Conservation (phyloP, 1,140 invertebrate species). For the Drosophila orosa region DNA sequence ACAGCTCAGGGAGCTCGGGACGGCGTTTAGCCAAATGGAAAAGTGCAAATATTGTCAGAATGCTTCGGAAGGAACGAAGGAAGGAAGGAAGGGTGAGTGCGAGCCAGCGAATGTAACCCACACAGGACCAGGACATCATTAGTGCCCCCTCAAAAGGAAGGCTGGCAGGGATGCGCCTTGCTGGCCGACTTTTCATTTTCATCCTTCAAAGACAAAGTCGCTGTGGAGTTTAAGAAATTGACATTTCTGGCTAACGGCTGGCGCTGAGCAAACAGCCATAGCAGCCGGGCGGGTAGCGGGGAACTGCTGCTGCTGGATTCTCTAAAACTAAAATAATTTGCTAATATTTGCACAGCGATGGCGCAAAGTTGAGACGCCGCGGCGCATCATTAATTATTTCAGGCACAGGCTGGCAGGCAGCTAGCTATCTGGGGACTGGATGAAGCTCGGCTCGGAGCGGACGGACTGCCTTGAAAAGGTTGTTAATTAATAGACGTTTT, state of each 20-base stretch:
- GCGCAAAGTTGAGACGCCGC: slow-evolving; percentile 62
- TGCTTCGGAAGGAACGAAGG: background rate
- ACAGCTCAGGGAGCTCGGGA: slow-evolving; percentile 41
- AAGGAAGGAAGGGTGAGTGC: slow-evolving; percentile 23
- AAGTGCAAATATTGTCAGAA: slow-evolving; percentile 78
- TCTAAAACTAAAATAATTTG: slow-evolving; percentile 83
- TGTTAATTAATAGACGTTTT: slow-evolving; percentile 75
- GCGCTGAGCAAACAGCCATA: slow-evolving; percentile 2
- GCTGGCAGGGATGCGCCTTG: slow-evolving; percentile 15
- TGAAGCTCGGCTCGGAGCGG: slow-evolving; percentile 29
- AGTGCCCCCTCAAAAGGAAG: slow-evolving; percentile 49
- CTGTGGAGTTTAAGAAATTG: slow-evolving; percentile 53
- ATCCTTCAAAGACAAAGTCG: slow-evolving; percentile 47
- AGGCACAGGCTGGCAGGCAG: slow-evolving; percentile 49
- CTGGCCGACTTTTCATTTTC: slow-evolving; percentile 36
- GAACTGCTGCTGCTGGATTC: slow-evolving; percentile 41
- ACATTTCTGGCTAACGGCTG: slow-evolving; percentile 54
- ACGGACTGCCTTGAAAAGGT: slow-evolving; percentile 40
- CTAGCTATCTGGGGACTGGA: slow-evolving; percentile 32
- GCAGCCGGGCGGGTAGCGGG: slow-evolving; percentile 2
- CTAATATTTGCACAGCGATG: slow-evolving; percentile 82
- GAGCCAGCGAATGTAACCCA: slow-evolving; percentile 53
- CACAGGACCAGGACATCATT: slow-evolving; percentile 79
- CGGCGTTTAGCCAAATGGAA: slow-evolving; percentile 81
- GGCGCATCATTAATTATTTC: slow-evolving; percentile 78